Evolutionary conservation across 37 sponge, comb jelly and placozoan genomes (phyloP).

Genomic region (Haliclona indistincta): DNA sequence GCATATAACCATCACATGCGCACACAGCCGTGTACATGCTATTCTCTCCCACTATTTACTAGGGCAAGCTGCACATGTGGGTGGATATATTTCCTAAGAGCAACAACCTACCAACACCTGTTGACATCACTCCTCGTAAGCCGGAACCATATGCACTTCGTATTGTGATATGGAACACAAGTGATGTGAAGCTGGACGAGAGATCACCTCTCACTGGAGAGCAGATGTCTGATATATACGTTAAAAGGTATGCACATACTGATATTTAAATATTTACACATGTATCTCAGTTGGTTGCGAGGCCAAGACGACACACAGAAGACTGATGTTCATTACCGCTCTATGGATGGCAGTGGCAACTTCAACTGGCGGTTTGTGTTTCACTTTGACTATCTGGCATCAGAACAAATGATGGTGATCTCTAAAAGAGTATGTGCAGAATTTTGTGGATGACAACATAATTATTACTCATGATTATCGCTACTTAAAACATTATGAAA

Average conservation of each 20-base stretch:
- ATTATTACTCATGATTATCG: no score
- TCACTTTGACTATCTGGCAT: conserved; percentile 88
- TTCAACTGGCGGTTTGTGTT: conserved; percentile 99
- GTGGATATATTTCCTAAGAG: conserved; percentile 95
- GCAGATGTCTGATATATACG: conserved; percentile 97
- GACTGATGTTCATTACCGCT: conserved; percentile 98
- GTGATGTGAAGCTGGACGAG: conserved; percentile 92
- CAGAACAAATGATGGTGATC: conserved; percentile 91
- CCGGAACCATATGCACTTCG: conserved; percentile 87
- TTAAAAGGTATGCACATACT: conserved; percentile 77
- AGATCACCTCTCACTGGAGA: conserved; percentile 86
- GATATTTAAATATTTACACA: not conserved
- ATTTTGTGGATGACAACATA: no score
- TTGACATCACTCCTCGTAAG: conserved; percentile 88
- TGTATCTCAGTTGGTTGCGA: conserved; percentile 77
- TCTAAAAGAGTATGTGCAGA: conserved; percentile 84
- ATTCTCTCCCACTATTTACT: not conserved
- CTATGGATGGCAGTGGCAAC: conserved; percentile 98
- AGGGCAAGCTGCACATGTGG: conserved; percentile 98
- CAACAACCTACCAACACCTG: conserved; percentile 71
- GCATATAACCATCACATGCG: no score
- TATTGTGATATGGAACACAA: conserved; percentile 89
- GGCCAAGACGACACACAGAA: conserved; percentile 97
- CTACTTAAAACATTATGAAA: no score
- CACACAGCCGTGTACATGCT: no score